Evolutionary conservation across 2,797 vertebrate species (phyloP).

Genomic region (Squalus acanthias): DNA sequence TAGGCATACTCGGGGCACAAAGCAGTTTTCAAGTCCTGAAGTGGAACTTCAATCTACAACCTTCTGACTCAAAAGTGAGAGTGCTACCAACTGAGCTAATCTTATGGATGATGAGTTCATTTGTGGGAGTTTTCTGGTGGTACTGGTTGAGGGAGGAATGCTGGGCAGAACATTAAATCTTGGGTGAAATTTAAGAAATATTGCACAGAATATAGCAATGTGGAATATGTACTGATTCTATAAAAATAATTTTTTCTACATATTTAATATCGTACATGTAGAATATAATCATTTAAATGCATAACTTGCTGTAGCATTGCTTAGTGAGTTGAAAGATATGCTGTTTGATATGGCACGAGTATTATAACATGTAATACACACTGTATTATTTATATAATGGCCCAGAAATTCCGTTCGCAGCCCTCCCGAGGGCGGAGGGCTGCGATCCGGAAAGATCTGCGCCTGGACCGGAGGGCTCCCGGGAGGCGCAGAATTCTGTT

Average conservation of each 20-base stretch:
- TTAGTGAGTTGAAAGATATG: neutral
- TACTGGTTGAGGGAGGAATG: neutral
- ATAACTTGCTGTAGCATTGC: neutral
- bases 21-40: neutral
- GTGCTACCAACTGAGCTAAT: no score
- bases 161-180: neutral
- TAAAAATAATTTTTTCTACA: neutral
- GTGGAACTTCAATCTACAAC: neutral
- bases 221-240: neutral
- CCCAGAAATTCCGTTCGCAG: no score
- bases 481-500: no score
- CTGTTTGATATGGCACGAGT: no score
- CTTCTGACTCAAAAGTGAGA: no score
- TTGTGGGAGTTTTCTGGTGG: neutral
- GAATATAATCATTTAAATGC: neutral
- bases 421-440: no score
- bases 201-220: neutral
- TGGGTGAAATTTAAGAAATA: neutral
- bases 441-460: no score
- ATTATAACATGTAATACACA: neutral
- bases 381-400: neutral
- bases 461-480: no score
- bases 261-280: neutral
- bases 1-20: neutral
- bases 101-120: neutral